Conservation (phyloP, 2,888 invertebrate species). For the Ptilodon capucinus region DNA sequence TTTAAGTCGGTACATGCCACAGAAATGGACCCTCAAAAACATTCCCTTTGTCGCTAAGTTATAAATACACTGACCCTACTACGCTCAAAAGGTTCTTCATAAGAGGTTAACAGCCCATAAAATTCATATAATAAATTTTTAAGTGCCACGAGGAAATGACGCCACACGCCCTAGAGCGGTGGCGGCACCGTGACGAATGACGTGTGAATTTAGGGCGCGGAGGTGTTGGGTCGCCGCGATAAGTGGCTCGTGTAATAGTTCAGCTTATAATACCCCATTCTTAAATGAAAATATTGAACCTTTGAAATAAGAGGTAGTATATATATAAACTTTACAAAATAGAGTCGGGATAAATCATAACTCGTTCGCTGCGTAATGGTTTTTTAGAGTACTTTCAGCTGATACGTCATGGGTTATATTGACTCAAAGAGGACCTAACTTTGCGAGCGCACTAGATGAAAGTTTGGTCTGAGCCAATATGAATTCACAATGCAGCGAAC, state of each 20-base stretch:
- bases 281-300: too few species aligned
- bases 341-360: too few species aligned
- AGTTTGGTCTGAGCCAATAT: too few species aligned
- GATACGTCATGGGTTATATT: too few species aligned
- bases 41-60: background rate
- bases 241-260: conserved; percentile 31
- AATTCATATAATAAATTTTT: background rate
- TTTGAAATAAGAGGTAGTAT: too few species aligned
- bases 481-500: too few species aligned
- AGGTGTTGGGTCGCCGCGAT: conserved; percentile 11
- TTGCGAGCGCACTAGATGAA: too few species aligned
- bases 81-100: background rate
- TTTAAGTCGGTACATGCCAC: too few species aligned
- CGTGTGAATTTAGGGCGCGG: conserved; percentile 22
- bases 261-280: conserved; percentile 10
- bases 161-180: background rate
- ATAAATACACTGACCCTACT: background rate
- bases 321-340: too few species aligned
- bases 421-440: too few species aligned
- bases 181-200: conserved; percentile 21
- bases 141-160: background rate
- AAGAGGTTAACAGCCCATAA: background rate
- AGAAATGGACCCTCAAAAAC: background rate
- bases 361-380: too few species aligned
- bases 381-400: too few species aligned